Base-by-base conservation (phyloP, 30 jellyfish, hydroid and myxozoan species). In the Sanderia malayensis region DNA sequence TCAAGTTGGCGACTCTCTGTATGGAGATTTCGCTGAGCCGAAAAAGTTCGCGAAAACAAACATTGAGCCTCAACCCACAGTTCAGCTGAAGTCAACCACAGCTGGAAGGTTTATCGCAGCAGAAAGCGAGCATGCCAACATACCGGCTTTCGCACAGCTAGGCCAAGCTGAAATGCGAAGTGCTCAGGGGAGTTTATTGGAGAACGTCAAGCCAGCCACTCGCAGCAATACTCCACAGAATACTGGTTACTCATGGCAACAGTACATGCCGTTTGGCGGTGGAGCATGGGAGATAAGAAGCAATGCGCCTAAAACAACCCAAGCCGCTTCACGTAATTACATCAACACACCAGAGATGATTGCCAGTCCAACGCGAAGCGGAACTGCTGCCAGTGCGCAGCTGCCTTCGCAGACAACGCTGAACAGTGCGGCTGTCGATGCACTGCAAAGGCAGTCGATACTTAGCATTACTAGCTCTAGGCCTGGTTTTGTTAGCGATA, bases 221-320 rank as follows among this genome's bases (percentile, higher is more conserved):
- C 66, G 87, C 18, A 76, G 87, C 46, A 61, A 29, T 1, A 30
- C 67, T 2, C 69, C 32, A 26, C 86, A 61, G 10, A 66, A 29
- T 24, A 76, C 52, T 17, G 87, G 87, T 55, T 86, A 86, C 61
- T 66, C 44, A 0, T 86, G 96, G 96, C 87, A 83, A 70, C 96
- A 86, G 74, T 86, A 86, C 57, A 76, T 74, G 89, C 95, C 95
- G 32, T 86, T 78, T 37, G 78, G 78, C 19, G 58, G 61, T 0
- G 73, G 74, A 0, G 52, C 47, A 19, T 62, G 79, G 79, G 80
- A 62, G 37, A 76, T 46, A 30, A 74, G 59, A 46, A 76, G 87
- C 45, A 55, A 46, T 28, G 59, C 55, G 22, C 87, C 87, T 15
- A 76, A 63, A 2, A 52, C 58, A 34, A 60, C 76, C 37, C 20